These are phyloP conservation scores for Drosophila cognata DNA, from an alignment of 2,888 invertebrate species.

Conservation along the genomic window DNA sequence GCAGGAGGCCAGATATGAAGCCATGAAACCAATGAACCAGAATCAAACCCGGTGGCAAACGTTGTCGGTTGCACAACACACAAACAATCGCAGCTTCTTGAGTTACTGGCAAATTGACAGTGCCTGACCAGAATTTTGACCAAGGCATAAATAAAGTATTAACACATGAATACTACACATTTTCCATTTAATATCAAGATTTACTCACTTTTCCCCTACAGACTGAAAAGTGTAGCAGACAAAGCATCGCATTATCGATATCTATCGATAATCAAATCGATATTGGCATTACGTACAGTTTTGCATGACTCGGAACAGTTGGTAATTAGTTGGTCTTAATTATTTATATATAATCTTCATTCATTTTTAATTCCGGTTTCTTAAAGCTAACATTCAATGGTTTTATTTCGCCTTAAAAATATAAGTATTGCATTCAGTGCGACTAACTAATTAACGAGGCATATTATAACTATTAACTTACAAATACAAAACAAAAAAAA, in stretches of 20 bases:
- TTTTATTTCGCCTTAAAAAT: too few species aligned
- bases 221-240: neutral
- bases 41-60: neutral
- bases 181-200: neutral
- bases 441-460: too few species aligned
- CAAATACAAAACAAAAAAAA: too few species aligned
- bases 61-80: neutral
- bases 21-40: neutral
- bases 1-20: neutral
- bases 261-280: neutral
- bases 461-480: too few species aligned
- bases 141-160: constrained; percentile 30
- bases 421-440: too few species aligned
- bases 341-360: too few species aligned
- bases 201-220: neutral
- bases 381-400: too few species aligned
- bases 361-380: too few species aligned
- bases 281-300: neutral
- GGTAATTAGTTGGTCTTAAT: too few species aligned
- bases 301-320: too few species aligned
- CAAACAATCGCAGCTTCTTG: neutral
- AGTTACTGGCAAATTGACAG: neutral
- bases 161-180: neutral
- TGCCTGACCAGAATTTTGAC: constrained; percentile 11
- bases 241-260: neutral